These are phyloP conservation scores for Lophius americanus DNA, from an alignment of 2,797 vertebrate genomes.

Conservation along the genomic window DNA sequence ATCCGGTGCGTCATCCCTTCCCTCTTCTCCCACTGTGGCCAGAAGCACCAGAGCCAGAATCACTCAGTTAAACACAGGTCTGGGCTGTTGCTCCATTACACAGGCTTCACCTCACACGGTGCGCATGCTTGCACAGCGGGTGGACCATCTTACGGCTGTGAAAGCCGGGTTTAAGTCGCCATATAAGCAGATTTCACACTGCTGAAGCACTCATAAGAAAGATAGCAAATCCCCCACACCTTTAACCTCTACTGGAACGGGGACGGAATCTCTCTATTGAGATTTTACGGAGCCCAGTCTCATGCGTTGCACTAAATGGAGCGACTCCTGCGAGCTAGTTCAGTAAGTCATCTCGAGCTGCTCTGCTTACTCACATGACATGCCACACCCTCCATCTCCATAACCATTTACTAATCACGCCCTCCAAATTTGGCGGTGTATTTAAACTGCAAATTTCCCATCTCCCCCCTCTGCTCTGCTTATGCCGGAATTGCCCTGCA, in stretches of 20 bases:
- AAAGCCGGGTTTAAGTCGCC: constrained; percentile 27
- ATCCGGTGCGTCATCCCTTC: constrained; percentile 34
- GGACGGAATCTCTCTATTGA: background rate
- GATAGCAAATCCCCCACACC: constrained; percentile 5
- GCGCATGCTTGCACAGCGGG: constrained; percentile 21
- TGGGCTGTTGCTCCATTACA: constrained; percentile 44
- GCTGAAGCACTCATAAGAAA: constrained; percentile 1
- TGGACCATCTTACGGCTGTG: constrained; percentile 17
- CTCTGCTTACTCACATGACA: no score
- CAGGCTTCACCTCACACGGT: constrained; percentile 33
- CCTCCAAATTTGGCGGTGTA: no score
- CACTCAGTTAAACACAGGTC: constrained; percentile 38
- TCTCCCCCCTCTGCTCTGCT: no score
- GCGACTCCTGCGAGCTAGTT: no score
- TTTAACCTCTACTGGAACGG: constrained; percentile 21
- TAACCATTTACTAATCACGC: no score
- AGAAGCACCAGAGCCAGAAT: constrained; percentile 44
- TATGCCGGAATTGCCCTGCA: no score
- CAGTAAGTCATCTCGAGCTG: no score
- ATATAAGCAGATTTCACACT: constrained; percentile 25
- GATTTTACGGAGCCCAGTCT: background rate
- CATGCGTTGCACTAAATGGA: constrained; percentile 8
- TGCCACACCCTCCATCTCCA: no score
- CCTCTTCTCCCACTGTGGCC: constrained; percentile 22
- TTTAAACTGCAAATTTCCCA: no score